phyloP scores from a whole-genome alignment of 1,140 invertebrate species.

The Lepidotrigona ventralis region DNA sequence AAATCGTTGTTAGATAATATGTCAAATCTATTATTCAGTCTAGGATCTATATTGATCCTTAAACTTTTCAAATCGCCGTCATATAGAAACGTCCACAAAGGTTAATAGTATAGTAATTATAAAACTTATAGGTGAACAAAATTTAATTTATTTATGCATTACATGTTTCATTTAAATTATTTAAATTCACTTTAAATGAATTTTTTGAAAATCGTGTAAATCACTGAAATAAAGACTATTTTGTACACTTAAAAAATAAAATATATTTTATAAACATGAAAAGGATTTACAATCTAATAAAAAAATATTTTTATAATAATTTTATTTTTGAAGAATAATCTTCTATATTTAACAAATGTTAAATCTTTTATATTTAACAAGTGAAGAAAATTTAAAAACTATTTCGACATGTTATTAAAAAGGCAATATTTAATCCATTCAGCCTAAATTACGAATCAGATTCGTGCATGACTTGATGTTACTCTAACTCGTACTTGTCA shows the following conservation, averaged over 20 bases:
- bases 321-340: neutral
- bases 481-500: no score
- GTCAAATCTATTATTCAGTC: neutral
- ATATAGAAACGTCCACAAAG: neutral
- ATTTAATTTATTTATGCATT: neutral
- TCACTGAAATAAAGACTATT: neutral
- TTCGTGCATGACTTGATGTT: no score
- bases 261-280: conserved; percentile 18
- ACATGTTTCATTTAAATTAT: conserved; percentile 4
- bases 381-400: neutral
- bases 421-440: neutral
- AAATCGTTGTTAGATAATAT: neutral
- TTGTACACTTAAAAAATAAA: conserved; percentile 29
- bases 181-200: neutral
- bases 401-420: neutral
- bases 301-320: neutral
- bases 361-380: neutral
- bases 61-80: neutral
- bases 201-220: neutral
- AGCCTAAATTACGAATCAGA: no score
- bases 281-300: neutral
- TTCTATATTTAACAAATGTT: neutral
- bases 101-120: neutral
- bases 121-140: neutral
- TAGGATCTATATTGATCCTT: neutral